Base-by-base conservation (phyloP, 2,888 invertebrate genomes). In the Anaspis maculata region DNA sequence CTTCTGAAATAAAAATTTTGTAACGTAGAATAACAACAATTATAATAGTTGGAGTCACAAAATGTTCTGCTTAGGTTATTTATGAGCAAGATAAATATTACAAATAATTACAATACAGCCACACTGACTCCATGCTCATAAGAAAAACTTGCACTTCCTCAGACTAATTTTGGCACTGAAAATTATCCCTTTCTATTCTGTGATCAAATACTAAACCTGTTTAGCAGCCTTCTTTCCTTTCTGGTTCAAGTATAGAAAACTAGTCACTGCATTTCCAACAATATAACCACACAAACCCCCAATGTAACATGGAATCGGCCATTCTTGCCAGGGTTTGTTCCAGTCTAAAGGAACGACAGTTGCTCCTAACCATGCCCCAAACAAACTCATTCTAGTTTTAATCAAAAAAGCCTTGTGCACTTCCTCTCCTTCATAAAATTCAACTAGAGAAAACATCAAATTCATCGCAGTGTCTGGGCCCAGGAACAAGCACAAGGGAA, bases 261-360 rank as follows among this genome's bases (percentile, higher is more conserved):
- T 23, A 3, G 30, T 30, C 4, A 23, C 10, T n/a, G 21, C 10
- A 43, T 54, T 52, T 9, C 51, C 45, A 6, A 50, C 4, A 30
- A 73, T 60, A 50, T 72, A 78, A 3, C 82, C 83, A 28, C 73
- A 57, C 0, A 83, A 56, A 2, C 80, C 77, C n/a, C 83, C 83
- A 0, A 76, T 64, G 39, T 76, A 73, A 51, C 82, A 83, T 1
- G 83, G 78, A 46, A 82, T 76, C 0, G 83, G 83, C 83, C 83
- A 83, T 37, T 66, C 75, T 69, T 91, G 91, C 88, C 90, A 92
- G 0, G 85, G 83, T 27, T 80, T 73, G 61, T 90, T 85, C 92
- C 92, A 92, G 60, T 92, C 92, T 16, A 92, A 66, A 1, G 92
- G 91, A 44, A 92, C 85, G 1, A 85, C 82, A 34, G 84, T 72